Percentiles rank a stretch among this genome's conserved stretches.
Conservation (phyloP, 2,888 invertebrate genomes). For the Syrista parreyssii region DNA sequence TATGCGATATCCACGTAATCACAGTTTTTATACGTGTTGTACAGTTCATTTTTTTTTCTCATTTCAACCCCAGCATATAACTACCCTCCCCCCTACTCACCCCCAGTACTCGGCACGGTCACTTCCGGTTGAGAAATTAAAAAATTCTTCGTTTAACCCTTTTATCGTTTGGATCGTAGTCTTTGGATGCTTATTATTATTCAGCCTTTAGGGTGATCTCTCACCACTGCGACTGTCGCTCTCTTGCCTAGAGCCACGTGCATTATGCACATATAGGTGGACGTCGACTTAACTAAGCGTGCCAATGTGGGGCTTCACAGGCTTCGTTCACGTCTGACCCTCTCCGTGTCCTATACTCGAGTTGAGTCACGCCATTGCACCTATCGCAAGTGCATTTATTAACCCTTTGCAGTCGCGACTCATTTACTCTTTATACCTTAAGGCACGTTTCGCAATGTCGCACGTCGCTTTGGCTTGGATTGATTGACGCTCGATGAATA, state of each 20-base stretch:
- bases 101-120: too few relatives aligned
- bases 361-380: constrained; percentile 3
- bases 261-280: constrained; percentile 54
- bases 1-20: not conserved
- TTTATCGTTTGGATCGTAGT: not conserved
- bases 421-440: not conserved
- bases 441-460: not conserved
- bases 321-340: constrained; percentile 60
- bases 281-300: constrained; percentile 59
- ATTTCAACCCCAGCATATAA: not conserved
- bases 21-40: not conserved
- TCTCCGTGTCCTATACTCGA: constrained; percentile 18
- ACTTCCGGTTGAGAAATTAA: not conserved
- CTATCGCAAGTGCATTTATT: not conserved
- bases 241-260: not conserved
- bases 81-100: too few relatives aligned
- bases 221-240: not conserved
- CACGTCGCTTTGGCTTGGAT: not conserved
- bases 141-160: not conserved
- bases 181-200: not conserved
- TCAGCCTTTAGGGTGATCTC: not conserved
- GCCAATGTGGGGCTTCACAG: constrained; percentile 56
- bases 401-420: not conserved
- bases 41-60: not conserved
- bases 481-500: not conserved